Conservation (phyloP, 1,140 invertebrate species). For the Lethocerus indicus region DNA sequence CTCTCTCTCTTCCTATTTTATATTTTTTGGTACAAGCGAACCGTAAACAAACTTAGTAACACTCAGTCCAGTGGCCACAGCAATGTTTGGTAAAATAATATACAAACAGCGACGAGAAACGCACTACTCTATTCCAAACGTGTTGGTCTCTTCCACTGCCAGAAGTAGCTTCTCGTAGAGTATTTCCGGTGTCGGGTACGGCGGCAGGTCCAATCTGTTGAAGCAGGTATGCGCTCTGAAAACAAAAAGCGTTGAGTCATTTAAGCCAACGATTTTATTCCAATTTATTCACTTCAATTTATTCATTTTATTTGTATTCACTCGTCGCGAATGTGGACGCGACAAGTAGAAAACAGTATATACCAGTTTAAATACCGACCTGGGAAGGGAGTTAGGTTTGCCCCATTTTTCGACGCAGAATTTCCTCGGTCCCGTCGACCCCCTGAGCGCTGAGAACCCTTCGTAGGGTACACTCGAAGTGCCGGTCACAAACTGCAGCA, state of each 20-base stretch:
- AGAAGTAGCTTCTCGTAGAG: constrained; percentile 86
- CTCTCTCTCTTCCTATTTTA: too few species aligned
- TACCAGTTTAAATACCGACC: constrained; percentile 29
- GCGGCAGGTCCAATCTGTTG: constrained; percentile 88
- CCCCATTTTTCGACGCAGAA: constrained; percentile 99
- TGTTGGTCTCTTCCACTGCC: constrained; percentile 93
- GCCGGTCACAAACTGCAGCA: constrained; percentile 93
- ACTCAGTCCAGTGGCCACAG: too few species aligned
- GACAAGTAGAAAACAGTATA: neutral
- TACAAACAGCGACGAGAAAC: too few species aligned
- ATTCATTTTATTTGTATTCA: too few species aligned
- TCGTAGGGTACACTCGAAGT: constrained; percentile 90
- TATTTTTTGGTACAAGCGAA: too few species aligned
- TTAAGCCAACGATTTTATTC: too few species aligned
- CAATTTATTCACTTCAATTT: too few species aligned
- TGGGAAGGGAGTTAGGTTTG: constrained; percentile 79
- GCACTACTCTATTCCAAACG: constrained; percentile 91
- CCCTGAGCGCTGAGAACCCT: constrained; percentile 84
- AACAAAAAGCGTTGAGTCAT: constrained; percentile 21
- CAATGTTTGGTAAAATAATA: too few species aligned
- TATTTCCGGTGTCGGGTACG: constrained; percentile 84
- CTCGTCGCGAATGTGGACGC: too few species aligned
- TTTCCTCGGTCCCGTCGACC: constrained; percentile 85
- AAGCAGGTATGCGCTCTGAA: constrained; percentile 89
- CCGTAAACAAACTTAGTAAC: too few species aligned